These are phyloP conservation scores for Syndactyla subalaris DNA, from an alignment of 2,797 vertebrate species.

Conservation along the genomic window DNA sequence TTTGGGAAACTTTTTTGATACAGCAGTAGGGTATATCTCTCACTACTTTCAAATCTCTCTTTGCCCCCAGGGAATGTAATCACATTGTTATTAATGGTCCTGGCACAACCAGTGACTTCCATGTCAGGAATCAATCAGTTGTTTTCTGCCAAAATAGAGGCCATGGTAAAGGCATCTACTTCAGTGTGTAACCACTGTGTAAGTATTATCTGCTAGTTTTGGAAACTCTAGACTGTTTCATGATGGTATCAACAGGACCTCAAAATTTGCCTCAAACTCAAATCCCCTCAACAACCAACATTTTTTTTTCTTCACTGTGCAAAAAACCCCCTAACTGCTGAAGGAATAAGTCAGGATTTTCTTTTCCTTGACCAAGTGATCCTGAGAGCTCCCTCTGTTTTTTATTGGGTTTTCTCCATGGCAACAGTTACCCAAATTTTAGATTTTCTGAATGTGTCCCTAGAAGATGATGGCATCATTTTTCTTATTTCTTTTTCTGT, in stretches of 20 bases:
- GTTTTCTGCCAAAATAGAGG: not conserved
- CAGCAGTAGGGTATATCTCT: not conserved
- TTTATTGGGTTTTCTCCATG: not conserved
- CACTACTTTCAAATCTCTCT: not conserved
- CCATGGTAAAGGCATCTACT: not conserved
- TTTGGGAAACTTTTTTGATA: not conserved
- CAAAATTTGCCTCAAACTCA: not conserved
- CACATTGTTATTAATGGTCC: not conserved
- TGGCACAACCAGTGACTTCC: not conserved
- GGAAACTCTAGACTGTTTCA: not conserved
- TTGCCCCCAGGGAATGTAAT: not conserved
- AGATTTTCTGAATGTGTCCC: not conserved
- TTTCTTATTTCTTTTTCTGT: not conserved
- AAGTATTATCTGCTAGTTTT: not conserved
- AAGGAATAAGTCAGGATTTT: not conserved
- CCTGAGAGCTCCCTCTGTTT: not conserved
- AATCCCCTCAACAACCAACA: not conserved
- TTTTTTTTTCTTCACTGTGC: not conserved
- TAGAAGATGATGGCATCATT: fast-evolving
- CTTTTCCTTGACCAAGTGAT: not conserved
- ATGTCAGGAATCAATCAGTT: not conserved
- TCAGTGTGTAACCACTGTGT: not conserved
- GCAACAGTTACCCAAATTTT: not conserved
- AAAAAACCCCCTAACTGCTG: not conserved
- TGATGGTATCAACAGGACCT: not conserved